A percentile compares a stretch with the other conserved stretches of the same genome.
Conservation (phyloP, 1,140 invertebrate genomes). For the Heliconius eleuchia region DNA sequence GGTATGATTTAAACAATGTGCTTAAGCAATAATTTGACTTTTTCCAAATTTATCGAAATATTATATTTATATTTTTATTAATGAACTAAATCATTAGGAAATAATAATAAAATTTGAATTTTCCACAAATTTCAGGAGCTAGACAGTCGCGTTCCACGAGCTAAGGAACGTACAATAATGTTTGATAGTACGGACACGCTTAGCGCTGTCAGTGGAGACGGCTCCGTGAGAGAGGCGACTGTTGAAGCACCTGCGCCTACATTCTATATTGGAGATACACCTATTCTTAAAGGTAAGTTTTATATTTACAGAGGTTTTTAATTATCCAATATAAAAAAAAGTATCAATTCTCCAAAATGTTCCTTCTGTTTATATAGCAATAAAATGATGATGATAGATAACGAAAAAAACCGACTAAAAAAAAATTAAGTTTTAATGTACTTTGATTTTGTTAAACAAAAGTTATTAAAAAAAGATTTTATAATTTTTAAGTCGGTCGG, state of each 20-base stretch:
- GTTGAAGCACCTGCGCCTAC: slow-evolving; percentile 71
- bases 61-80: background rate
- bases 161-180: slow-evolving; percentile 78
- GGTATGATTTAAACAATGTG: background rate
- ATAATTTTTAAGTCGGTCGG: too few species aligned
- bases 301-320: too few species aligned
- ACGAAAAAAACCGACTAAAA: too few species aligned
- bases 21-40: background rate
- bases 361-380: too few species aligned
- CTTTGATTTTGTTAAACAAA: too few species aligned
- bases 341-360: too few species aligned
- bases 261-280: slow-evolving; percentile 79
- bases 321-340: too few species aligned
- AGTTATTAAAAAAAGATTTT: too few species aligned
- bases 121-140: slow-evolving; percentile 56
- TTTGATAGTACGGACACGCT: slow-evolving; percentile 78
- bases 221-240: slow-evolving; percentile 67
- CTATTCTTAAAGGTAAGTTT: slow-evolving; percentile 68
- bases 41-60: slow-evolving; percentile 15
- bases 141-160: slow-evolving; percentile 62
- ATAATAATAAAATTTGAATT: background rate
- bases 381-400: too few species aligned
- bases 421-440: too few species aligned
- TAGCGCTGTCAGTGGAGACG: slow-evolving; percentile 72
- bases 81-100: background rate